Conservation (phyloP, 2,888 invertebrate genomes). For the Neoitamus cyanurus region DNA sequence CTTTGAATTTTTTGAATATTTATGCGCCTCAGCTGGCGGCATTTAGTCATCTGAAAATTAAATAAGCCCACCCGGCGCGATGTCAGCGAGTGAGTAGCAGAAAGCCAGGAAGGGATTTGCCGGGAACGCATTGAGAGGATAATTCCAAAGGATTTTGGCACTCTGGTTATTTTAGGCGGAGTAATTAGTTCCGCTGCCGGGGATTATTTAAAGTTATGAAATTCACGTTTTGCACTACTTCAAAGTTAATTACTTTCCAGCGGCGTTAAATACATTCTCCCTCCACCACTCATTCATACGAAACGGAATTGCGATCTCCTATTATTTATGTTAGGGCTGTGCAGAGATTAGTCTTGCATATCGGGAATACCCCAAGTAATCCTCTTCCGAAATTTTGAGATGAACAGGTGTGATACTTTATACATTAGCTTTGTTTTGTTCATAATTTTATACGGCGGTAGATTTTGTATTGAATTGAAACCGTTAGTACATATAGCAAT, state of each 20-base stretch:
- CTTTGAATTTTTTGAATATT: constrained; percentile 4
- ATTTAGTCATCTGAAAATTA: constrained; percentile 1
- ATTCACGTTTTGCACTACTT: background rate
- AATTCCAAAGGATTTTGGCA: background rate
- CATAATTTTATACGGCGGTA: too few species aligned
- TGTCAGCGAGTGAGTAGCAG: background rate
- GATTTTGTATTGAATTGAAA: too few species aligned
- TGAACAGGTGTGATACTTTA: too few species aligned
- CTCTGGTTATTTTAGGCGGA: background rate
- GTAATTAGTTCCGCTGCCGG: background rate
- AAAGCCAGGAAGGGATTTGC: background rate
- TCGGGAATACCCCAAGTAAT: too few species aligned
- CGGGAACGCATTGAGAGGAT: background rate
- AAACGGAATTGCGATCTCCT: too few species aligned
- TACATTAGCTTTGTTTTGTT: too few species aligned
- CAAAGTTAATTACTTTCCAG: background rate
- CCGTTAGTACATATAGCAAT: too few species aligned
- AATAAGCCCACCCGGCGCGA: background rate
- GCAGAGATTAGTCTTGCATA: too few species aligned
- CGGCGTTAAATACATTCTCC: background rate
- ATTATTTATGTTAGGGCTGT: too few species aligned
- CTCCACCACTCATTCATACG: background rate
- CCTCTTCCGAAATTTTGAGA: too few species aligned
- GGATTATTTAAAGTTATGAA: background rate
- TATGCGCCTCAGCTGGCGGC: background rate